Percentiles rank a stretch among this genome's conserved stretches.
Evolutionary conservation across 1,140 invertebrate species (phyloP).

Genomic region (Zaprionus tsacasi): DNA sequence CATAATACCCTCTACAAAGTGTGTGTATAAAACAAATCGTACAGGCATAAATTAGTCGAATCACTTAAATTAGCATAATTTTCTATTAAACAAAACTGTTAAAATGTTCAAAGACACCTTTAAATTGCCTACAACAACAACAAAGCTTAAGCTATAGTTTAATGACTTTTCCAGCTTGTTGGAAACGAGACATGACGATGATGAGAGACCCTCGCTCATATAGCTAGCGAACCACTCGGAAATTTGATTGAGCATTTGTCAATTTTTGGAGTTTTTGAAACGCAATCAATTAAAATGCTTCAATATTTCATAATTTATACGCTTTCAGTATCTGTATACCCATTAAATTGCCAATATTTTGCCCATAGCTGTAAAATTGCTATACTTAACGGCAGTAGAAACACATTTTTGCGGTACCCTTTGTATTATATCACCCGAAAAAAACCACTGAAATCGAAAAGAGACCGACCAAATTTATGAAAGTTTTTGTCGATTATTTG

Average conservation of each 20-base stretch:
- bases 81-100: conserved; percentile 56
- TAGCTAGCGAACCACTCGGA: conserved; percentile 25
- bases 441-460: not conserved
- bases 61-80: conserved; percentile 54
- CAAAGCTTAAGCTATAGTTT: conserved; percentile 35
- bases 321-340: not conserved
- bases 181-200: conserved; percentile 11
- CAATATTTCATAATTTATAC: conserved; percentile 42
- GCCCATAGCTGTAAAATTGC: conserved; percentile 41
- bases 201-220: not conserved
- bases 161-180: conserved; percentile 51
- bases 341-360: conserved; percentile 9
- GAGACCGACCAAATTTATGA: conserved; percentile 29
- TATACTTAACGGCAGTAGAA: conserved; percentile 29
- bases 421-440: conserved; percentile 28
- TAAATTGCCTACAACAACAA: conserved; percentile 13
- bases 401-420: conserved; percentile 34
- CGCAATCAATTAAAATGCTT: conserved; percentile 48
- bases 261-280: conserved; percentile 38
- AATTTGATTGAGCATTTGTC: conserved; percentile 58
- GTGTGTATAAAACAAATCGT: conserved; percentile 7
- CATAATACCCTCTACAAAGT: not conserved
- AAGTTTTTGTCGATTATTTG: conserved; percentile 53
- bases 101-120: conserved; percentile 43
- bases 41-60: conserved; percentile 18